These are phyloP conservation scores for Scomber colias DNA, from an alignment of 2,113 vertebrate species.

Conservation along the genomic window DNA sequence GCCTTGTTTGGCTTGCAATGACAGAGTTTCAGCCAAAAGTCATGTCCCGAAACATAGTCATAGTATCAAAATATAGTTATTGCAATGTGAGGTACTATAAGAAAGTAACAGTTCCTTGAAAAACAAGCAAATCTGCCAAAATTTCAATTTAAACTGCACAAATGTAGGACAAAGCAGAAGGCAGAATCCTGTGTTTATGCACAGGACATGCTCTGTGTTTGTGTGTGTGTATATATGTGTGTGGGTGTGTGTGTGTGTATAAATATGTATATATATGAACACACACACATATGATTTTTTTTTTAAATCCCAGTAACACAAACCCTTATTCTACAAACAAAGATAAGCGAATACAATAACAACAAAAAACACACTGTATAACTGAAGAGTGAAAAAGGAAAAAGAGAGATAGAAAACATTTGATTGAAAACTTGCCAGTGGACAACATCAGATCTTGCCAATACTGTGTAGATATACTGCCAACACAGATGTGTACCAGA, in stretches of 20 bases:
- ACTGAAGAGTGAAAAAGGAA: not conserved
- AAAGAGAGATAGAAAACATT: constrained; percentile 3
- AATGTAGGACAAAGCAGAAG: not conserved
- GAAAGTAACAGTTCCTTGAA: too few species aligned
- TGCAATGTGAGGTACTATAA: not conserved
- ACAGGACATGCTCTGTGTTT: not conserved
- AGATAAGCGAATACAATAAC: too few species aligned
- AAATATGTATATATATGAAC: too few species aligned
- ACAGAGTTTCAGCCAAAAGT: not conserved
- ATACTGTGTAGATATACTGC: not conserved
- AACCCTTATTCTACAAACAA: too few species aligned
- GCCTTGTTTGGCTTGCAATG: not conserved
- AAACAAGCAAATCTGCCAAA: not conserved
- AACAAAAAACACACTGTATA: not conserved
- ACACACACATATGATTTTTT: too few species aligned
- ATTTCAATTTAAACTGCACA: not conserved
- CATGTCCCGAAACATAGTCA: not conserved
- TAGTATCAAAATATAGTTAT: not conserved
- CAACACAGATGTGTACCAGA: not conserved
- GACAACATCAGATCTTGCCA: constrained; percentile 14
- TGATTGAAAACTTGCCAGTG: constrained; percentile 18
- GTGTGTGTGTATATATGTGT: too few species aligned
- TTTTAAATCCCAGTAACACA: not conserved
- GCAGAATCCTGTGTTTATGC: too few species aligned
- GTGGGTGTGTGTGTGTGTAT: too few species aligned